Percentiles rank a stretch among this genome's conserved stretches.
These are phyloP conservation scores for Aleiodes sp. DNA, from an alignment of 1,140 invertebrate species.

Conservation along the genomic window DNA sequence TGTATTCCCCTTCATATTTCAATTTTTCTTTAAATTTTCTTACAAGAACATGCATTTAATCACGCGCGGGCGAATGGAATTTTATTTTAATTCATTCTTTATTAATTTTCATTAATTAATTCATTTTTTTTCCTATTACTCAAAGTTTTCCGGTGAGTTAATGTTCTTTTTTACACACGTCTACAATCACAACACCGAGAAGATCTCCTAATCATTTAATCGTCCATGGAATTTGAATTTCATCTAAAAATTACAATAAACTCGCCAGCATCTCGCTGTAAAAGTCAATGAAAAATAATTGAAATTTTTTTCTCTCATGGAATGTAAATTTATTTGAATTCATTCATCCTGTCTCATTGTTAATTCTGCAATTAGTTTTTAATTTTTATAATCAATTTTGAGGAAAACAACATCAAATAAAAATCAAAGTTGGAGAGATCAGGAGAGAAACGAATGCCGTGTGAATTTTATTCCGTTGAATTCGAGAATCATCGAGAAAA, in stretches of 20 bases:
- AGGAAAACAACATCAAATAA: slow-evolving; percentile 1
- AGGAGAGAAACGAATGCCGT: neutral
- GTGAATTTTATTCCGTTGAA: neutral
- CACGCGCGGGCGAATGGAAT: neutral
- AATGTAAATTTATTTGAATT: neutral
- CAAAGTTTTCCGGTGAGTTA: neutral
- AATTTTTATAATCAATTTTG: neutral
- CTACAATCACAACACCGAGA: slow-evolving; percentile 40
- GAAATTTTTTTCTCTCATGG: neutral
- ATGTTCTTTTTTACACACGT: slow-evolving; percentile 30
- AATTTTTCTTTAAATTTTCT: neutral
- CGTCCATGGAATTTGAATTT: slow-evolving; percentile 1
- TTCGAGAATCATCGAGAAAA: neutral
- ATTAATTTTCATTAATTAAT: neutral
- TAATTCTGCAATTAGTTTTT: neutral
- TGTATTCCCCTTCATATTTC: neutral
- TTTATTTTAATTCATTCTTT: neutral
- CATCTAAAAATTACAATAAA: slow-evolving; percentile 17
- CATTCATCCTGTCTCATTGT: neutral
- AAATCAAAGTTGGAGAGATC: neutral
- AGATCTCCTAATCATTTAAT: slow-evolving; percentile 14
- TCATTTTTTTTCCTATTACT: neutral
- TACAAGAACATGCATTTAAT: neutral
- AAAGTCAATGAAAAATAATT: neutral
- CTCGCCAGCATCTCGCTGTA: slow-evolving; percentile 22